phyloP scores from a whole-genome alignment of 2,113 vertebrate genomes.

The Pelecanus crispus region DNA sequence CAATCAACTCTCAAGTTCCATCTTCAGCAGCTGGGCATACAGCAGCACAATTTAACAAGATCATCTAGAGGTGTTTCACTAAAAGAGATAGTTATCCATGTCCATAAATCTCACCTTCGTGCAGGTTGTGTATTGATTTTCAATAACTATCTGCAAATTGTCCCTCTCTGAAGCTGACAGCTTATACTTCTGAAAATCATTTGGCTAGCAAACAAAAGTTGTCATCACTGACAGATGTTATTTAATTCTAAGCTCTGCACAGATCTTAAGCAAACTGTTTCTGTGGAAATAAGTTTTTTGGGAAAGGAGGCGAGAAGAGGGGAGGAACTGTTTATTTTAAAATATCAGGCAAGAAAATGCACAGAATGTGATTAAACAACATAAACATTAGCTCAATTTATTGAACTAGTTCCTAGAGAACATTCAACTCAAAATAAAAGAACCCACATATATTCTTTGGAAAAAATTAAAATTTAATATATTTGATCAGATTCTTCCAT shows the following conservation, averaged over 20 bases:
- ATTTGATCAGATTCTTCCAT: background rate
- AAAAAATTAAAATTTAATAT: background rate
- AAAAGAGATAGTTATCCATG: background rate
- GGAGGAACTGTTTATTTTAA: background rate
- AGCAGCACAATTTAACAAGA: background rate
- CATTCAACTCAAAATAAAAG: background rate
- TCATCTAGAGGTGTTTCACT: background rate
- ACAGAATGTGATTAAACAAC: background rate
- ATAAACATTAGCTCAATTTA: background rate
- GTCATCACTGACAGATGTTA: background rate
- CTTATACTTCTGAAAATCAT: background rate
- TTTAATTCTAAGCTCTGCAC: background rate
- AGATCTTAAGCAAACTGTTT: background rate
- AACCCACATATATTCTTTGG: background rate
- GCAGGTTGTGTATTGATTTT: background rate
- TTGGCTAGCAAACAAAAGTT: background rate
- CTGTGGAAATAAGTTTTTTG: background rate
- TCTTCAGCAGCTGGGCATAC: background rate
- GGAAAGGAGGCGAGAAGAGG: background rate
- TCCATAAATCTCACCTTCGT: background rate
- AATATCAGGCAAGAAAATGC: background rate
- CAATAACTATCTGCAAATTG: background rate
- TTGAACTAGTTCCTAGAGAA: background rate
- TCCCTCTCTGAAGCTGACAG: background rate
- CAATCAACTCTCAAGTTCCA: background rate